These are phyloP conservation scores for Orcinus orca DNA, from an alignment of 2,113 vertebrate species.

Conservation along the genomic window DNA sequence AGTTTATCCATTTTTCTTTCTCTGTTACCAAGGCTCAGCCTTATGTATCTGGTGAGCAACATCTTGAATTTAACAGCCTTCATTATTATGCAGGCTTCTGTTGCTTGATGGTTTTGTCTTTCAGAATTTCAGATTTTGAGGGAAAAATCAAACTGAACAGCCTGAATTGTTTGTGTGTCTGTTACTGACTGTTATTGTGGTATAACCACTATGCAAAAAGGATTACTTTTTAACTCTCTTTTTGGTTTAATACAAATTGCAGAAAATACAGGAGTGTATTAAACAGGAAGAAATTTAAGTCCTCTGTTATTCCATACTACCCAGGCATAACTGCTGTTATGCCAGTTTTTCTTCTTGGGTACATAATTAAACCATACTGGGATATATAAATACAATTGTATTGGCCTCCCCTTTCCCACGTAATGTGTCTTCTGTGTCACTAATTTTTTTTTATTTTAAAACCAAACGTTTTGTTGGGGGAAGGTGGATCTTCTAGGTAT, in stretches of 20 bases:
- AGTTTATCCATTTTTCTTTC: neutral
- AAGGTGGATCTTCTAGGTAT: neutral
- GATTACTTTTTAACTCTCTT: conserved; percentile 2
- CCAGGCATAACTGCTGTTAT: neutral
- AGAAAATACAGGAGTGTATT: neutral
- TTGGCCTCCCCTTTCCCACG: neutral
- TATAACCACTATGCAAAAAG: neutral
- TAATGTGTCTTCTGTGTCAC: neutral
- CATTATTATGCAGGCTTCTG: conserved; percentile 39
- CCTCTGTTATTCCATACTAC: neutral
- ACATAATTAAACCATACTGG: neutral
- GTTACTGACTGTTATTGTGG: neutral
- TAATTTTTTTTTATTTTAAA: neutral
- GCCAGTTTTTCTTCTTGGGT: neutral
- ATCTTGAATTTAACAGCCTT: conserved; percentile 24
- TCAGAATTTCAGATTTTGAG: conserved; percentile 41
- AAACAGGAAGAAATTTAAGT: neutral
- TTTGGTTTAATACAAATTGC: neutral
- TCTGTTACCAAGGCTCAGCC: neutral
- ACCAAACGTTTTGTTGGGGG: neutral
- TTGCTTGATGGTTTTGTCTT: conserved; percentile 37
- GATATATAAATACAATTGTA: conserved; percentile 1
- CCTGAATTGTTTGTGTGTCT: conserved; percentile 1
- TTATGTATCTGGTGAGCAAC: neutral
- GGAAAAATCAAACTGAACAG: neutral